Percentiles rank a stretch among this genome's conserved stretches.
Evolutionary conservation across 2,113 vertebrate genomes (phyloP).

Genomic region (Nematolebias whitei): DNA sequence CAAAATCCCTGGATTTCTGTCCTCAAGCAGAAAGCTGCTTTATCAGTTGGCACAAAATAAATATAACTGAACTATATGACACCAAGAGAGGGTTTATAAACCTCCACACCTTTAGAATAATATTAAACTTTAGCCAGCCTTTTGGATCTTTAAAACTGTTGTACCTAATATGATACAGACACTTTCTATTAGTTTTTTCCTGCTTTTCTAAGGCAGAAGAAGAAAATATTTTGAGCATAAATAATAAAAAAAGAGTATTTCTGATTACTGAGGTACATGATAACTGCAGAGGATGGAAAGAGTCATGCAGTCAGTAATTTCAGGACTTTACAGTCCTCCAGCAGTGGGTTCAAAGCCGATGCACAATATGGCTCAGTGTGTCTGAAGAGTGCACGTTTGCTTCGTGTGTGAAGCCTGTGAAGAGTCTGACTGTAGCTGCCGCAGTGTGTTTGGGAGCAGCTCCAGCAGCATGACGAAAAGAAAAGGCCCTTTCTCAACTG

Average conservation of each 20-base stretch:
- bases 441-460: constrained; percentile 41
- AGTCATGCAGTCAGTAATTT: constrained; percentile 9
- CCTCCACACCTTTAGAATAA: neutral
- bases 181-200: neutral
- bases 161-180: neutral
- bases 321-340: constrained; percentile 2
- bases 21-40: neutral
- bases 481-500: constrained; percentile 44
- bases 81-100: neutral
- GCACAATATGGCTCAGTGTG: constrained; percentile 11
- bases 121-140: neutral
- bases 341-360: constrained; percentile 24
- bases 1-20: neutral
- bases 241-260: neutral
- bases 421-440: constrained; percentile 34
- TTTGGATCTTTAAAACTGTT: constrained; percentile 4
- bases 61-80: neutral
- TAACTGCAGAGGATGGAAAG: constrained; percentile 17
- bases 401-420: constrained; percentile 17
- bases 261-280: neutral
- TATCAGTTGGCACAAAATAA: neutral
- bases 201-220: neutral
- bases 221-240: neutral
- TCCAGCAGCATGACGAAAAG: constrained; percentile 37
- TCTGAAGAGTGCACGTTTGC: constrained; percentile 34